Percentiles rank a stretch among this genome's conserved stretches.
Conservation (phyloP, 2,113 vertebrate species). For the Donacobius atricapilla region DNA sequence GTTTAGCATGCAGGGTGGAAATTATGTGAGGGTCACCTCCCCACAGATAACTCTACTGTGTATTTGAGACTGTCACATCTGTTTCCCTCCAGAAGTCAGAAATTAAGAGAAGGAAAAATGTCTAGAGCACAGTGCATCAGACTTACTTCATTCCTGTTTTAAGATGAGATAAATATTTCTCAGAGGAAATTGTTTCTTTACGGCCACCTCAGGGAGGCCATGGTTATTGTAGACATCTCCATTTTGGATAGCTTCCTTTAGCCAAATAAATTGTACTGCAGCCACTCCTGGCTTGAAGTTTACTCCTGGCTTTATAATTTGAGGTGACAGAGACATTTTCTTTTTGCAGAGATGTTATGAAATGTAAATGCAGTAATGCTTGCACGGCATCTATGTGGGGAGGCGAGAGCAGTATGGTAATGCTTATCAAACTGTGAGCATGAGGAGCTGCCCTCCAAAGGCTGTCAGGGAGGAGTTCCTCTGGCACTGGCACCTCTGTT, state of each 20-base stretch:
- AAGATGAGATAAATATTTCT: background rate
- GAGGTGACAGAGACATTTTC: background rate
- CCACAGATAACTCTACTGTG: background rate
- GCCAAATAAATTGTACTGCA: background rate
- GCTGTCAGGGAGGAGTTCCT: background rate
- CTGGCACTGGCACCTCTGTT: background rate
- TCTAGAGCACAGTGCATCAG: background rate
- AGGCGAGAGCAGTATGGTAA: background rate
- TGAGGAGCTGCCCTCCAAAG: background rate
- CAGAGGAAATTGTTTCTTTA: background rate
- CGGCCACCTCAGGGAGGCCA: background rate
- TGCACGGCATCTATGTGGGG: background rate
- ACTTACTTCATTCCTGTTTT: background rate
- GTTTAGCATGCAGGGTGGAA: background rate
- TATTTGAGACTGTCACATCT: background rate
- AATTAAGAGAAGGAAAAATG: background rate
- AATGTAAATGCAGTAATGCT: background rate
- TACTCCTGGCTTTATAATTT: background rate
- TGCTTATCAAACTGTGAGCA: background rate
- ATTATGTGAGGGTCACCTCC: background rate
- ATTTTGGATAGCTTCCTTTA: background rate
- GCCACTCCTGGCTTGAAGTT: background rate
- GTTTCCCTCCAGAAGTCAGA: background rate
- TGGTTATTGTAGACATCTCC: background rate
- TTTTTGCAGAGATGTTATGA: background rate